phyloP scores from a whole-genome alignment of 2,113 vertebrate genomes.

The Gavia stellata region DNA sequence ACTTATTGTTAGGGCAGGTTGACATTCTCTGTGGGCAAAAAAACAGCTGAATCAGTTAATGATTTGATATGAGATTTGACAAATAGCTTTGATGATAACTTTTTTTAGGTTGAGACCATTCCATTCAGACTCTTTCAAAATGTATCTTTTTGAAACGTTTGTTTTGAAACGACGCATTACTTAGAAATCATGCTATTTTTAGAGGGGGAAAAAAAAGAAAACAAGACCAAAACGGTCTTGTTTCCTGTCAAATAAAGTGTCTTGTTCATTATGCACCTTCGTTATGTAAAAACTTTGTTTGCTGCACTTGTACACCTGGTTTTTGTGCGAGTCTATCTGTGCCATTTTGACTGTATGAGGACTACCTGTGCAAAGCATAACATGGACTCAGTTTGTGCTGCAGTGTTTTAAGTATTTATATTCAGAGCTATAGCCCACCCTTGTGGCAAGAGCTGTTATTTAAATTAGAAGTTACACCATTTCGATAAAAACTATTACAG shows the following conservation, averaged over 20 bases:
- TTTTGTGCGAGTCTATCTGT: background rate
- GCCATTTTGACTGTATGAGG: background rate
- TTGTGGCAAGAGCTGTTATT: background rate
- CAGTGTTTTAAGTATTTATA: background rate
- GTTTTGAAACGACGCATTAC: background rate
- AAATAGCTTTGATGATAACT: background rate
- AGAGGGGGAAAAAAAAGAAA: background rate
- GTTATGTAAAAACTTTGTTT: background rate
- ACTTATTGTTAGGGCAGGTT: background rate
- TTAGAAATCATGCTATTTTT: background rate
- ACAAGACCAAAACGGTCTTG: accelerated
- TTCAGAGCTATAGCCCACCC: background rate
- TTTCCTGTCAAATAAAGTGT: background rate
- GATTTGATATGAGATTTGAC: background rate
- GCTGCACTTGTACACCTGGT: background rate
- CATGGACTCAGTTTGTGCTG: background rate
- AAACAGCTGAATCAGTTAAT: background rate
- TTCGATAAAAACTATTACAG: background rate
- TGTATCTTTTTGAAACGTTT: background rate
- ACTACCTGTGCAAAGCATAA: background rate
- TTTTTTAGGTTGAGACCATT: background rate
- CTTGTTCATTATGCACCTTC: background rate
- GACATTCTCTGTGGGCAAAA: background rate
- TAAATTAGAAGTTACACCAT: background rate
- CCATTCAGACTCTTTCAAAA: background rate